phyloP scores from a whole-genome alignment of 2,888 invertebrate genomes.

The Phymatocera aterrima region DNA sequence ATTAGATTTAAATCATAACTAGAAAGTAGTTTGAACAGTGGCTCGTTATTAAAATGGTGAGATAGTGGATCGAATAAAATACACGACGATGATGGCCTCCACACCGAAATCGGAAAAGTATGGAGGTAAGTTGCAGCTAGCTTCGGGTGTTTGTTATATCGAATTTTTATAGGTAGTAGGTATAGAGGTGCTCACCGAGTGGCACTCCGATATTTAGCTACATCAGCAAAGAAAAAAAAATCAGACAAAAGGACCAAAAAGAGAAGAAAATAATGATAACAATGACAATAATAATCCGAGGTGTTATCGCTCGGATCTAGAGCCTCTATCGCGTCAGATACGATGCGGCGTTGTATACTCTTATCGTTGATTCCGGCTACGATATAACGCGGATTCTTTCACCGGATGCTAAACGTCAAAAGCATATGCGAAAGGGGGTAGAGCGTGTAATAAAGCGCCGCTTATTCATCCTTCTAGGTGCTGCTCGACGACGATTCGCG shows the following conservation, averaged over 20 bases:
- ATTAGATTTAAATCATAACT: conserved; percentile 70
- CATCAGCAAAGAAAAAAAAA: conserved; percentile 2
- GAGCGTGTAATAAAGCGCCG: conserved; percentile 38
- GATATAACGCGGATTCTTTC: background rate
- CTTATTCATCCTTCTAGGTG: background rate
- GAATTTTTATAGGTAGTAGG: conserved; percentile 30
- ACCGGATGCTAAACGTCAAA: conserved; percentile 69
- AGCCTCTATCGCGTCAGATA: background rate
- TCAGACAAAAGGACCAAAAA: too few species aligned
- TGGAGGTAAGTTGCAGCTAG: conserved; percentile 65
- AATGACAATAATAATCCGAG: background rate
- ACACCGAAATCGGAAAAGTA: conserved; percentile 72
- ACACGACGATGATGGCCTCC: conserved; percentile 65
- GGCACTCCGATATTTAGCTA: conserved; percentile 33
- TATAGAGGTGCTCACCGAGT: conserved; percentile 13
- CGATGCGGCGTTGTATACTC: background rate
- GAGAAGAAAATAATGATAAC: background rate
- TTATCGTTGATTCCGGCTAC: background rate
- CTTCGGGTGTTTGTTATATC: conserved; percentile 25
- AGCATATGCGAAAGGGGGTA: conserved; percentile 60
- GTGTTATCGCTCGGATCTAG: background rate
- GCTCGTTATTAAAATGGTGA: conserved; percentile 67
- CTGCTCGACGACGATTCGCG: background rate
- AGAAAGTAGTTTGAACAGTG: conserved; percentile 65
- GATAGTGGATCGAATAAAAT: conserved; percentile 63